Percentiles rank a stretch among this genome's conserved stretches.
Evolutionary conservation across 2,797 vertebrate species (phyloP).

Genomic region (Nyctibius grandis): DNA sequence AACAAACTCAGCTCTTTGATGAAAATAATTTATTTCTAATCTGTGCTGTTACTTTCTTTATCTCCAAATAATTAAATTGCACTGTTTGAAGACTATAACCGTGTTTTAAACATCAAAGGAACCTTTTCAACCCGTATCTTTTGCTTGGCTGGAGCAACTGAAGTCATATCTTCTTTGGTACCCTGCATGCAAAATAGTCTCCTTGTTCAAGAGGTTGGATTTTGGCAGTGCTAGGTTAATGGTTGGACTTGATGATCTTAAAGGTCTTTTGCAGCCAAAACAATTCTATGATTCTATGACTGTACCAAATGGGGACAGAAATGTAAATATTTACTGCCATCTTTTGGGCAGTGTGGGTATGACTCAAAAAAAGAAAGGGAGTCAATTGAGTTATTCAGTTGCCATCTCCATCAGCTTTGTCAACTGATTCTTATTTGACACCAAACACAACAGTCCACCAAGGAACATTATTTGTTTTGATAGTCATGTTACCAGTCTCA

Average conservation of each 20-base stretch:
- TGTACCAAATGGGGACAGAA: neutral
- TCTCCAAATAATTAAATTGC: neutral
- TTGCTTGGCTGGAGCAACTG: neutral
- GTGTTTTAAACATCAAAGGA: neutral
- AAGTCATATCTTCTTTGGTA: neutral
- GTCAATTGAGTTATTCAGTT: rapidly evolving
- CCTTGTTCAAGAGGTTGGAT: neutral
- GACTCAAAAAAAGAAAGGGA: neutral
- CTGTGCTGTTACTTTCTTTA: neutral
- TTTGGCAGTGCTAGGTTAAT: too few relatives aligned
- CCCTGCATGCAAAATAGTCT: neutral
- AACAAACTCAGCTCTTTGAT: neutral
- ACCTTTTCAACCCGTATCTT: neutral
- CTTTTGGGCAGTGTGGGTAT: constrained; percentile 58
- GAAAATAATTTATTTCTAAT: neutral
- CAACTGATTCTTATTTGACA: neutral
- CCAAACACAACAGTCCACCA: neutral
- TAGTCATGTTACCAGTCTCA: neutral
- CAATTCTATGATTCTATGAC: too few relatives aligned
- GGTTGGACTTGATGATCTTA: too few relatives aligned
- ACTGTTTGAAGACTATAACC: neutral
- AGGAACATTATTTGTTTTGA: neutral
- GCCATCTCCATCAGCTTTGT: neutral
- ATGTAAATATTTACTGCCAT: constrained; percentile 62
- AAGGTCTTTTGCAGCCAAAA: too few relatives aligned